Evolutionary conservation across 2,797 vertebrate species (phyloP).

Genomic region (Pipistrellus nathusii): DNA sequence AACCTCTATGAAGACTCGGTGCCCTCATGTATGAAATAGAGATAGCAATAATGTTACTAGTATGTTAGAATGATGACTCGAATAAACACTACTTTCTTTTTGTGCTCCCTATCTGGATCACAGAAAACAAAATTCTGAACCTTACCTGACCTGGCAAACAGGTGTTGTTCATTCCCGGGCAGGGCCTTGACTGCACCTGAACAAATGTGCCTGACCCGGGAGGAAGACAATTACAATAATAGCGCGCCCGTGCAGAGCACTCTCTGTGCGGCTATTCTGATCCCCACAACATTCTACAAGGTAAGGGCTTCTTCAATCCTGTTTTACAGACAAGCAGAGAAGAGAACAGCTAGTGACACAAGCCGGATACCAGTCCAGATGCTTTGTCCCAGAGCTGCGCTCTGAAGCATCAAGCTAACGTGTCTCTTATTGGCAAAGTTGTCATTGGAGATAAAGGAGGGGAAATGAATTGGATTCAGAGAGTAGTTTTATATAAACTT

Average conservation of each 20-base stretch:
- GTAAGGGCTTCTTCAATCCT: not conserved
- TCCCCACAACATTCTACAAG: not conserved
- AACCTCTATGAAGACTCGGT: not conserved
- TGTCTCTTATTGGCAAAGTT: not conserved
- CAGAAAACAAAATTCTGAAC: constrained; percentile 2
- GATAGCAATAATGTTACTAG: not conserved
- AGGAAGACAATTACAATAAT: not conserved
- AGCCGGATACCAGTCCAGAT: not conserved
- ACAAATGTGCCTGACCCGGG: not conserved
- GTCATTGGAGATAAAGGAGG: constrained; percentile 23
- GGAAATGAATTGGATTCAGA: not conserved
- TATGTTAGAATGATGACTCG: not conserved
- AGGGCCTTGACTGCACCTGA: not conserved
- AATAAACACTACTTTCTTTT: constrained; percentile 18
- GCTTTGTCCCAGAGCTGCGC: not conserved
- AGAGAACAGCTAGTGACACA: not conserved
- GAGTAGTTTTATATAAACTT: not conserved
- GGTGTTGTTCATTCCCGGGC: not conserved
- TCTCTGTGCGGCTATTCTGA: not conserved
- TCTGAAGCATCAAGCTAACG: not conserved
- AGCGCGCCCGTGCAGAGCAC: not conserved
- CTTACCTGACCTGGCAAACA: not conserved
- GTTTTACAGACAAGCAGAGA: constrained; percentile 8
- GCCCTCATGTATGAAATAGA: constrained; percentile 25
- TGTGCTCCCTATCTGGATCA: not conserved